phyloP scores from a whole-genome alignment of 1,140 invertebrate genomes.

The Eumeta japonica region DNA sequence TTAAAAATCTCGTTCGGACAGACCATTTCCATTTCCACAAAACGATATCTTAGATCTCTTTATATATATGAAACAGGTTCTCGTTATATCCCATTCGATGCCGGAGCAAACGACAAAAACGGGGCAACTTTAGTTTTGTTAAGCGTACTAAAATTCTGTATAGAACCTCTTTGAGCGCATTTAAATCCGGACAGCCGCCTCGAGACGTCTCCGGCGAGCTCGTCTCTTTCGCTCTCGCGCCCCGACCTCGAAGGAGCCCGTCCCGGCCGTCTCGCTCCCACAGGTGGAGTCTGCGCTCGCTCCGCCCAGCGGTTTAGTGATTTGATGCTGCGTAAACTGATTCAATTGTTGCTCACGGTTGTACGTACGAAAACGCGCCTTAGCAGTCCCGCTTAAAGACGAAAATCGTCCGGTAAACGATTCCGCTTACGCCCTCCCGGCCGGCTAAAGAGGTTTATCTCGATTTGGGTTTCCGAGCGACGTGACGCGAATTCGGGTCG shows the following conservation, averaged over 20 bases:
- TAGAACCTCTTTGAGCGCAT: slow-evolving; percentile 41
- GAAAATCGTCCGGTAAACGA: slow-evolving; percentile 47
- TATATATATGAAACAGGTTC: no score
- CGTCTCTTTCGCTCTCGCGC: slow-evolving; percentile 30
- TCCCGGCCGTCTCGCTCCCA: slow-evolving; percentile 36
- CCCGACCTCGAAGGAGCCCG: slow-evolving; percentile 17
- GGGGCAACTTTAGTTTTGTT: no score
- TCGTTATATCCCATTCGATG: no score
- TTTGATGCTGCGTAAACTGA: slow-evolving; percentile 59
- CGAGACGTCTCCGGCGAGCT: slow-evolving; percentile 26
- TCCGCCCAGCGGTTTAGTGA: slow-evolving; percentile 57
- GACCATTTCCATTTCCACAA: no score
- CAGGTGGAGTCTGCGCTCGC: slow-evolving; percentile 47
- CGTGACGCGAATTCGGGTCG: slow-evolving; percentile 55
- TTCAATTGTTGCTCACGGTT: slow-evolving; percentile 47
- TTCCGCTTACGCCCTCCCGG: slow-evolving; percentile 44
- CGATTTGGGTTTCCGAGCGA: slow-evolving; percentile 51
- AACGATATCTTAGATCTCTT: no score
- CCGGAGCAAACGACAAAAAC: no score
- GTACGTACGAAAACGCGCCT: slow-evolving; percentile 35
- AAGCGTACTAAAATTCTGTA: no score
- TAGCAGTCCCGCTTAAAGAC: slow-evolving; percentile 44
- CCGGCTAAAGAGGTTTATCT: slow-evolving; percentile 50
- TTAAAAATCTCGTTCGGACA: no score
- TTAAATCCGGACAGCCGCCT: slow-evolving; percentile 40